Percentiles rank a stretch among this genome's conserved stretches.
Conservation (phyloP, 2,888 invertebrate genomes). For the Leptinotarsa rubiginosa region DNA sequence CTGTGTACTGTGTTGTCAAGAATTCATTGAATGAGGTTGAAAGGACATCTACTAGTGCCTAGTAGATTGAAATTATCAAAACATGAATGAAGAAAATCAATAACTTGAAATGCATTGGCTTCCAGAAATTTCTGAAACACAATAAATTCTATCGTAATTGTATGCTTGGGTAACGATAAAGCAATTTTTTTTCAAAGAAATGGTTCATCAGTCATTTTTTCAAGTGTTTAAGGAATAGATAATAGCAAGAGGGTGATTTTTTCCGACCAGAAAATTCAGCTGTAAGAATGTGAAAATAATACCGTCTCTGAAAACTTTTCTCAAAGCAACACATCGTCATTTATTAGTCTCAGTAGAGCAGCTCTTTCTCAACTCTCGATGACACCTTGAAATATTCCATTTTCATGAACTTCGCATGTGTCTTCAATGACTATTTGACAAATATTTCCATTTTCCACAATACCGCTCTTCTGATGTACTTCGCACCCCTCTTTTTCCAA, state of each 20-base stretch:
- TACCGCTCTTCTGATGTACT: constrained; percentile 49
- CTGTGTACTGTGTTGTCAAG: too few species aligned
- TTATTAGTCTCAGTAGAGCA: neutral
- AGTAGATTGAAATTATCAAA: too few species aligned
- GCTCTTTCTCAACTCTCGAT: constrained; percentile 46
- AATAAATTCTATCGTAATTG: too few species aligned
- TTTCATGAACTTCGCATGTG: constrained; percentile 51
- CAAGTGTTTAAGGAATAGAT: neutral
- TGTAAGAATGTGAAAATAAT: neutral
- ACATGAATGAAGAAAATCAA: too few species aligned
- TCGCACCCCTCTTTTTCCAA: constrained; percentile 43
- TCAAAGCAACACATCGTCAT: neutral
- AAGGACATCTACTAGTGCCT: too few species aligned
- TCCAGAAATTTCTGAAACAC: too few species aligned
- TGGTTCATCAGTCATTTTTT: neutral
- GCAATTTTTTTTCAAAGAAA: too few species aligned
- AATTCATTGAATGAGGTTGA: too few species aligned
- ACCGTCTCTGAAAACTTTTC: neutral
- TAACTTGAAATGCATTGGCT: too few species aligned
- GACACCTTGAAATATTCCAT: constrained; percentile 42
- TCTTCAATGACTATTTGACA: constrained; percentile 54
- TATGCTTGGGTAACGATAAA: too few species aligned
- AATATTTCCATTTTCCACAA: constrained; percentile 56
- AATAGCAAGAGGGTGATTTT: neutral
- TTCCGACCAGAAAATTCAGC: neutral